Evolutionary conservation across 2,797 vertebrate species (phyloP).

Genomic region (Lepidocolaptes lacrymiger): DNA sequence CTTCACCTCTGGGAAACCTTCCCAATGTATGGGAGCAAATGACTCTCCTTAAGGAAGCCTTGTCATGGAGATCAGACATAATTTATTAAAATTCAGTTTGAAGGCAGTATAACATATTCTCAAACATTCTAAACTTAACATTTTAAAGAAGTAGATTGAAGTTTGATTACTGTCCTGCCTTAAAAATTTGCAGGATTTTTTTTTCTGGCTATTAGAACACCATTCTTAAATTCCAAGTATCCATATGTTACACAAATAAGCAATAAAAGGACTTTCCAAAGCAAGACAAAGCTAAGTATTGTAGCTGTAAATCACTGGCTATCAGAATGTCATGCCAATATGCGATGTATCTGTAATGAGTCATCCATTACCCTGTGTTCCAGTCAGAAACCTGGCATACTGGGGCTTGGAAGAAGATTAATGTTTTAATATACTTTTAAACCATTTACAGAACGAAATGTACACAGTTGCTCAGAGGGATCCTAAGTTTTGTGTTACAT

Average conservation of each 20-base stretch:
- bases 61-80: neutral
- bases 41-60: neutral
- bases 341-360: conserved; percentile 10
- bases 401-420: neutral
- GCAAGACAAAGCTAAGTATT: neutral
- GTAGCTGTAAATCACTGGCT: conserved; percentile 37
- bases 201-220: neutral
- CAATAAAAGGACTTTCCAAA: conserved; percentile 40
- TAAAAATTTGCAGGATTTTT: rapidly evolving
- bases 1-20: neutral
- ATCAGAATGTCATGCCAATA: neutral
- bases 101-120: neutral
- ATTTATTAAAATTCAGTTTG: neutral
- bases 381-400: conserved; percentile 43
- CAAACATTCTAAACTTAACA: neutral
- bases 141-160: neutral
- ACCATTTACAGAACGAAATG: conserved; percentile 7
- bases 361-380: conserved; percentile 26
- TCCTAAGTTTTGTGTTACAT: neutral
- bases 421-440: conserved; percentile 41
- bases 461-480: neutral
- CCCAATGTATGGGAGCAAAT: neutral
- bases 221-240: conserved; percentile 2
- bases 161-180: neutral
- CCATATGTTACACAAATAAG: conserved; percentile 37